phyloP scores from a whole-genome alignment of 2,797 vertebrate species.

The Phoxinus dragarum region DNA sequence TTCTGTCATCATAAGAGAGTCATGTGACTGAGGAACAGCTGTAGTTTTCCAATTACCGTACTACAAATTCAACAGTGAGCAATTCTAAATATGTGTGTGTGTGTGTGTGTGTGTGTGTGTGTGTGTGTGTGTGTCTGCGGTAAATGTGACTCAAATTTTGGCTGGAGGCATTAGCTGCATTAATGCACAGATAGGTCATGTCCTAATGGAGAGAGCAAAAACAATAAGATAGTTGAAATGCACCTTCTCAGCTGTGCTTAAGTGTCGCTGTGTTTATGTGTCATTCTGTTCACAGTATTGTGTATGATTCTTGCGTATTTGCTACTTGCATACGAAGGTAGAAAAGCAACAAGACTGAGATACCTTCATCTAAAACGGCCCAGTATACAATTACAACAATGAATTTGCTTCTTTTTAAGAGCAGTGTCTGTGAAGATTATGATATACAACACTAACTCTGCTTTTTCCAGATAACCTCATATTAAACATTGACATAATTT shows the following conservation, averaged over 20 bases:
- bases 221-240: conserved; percentile 52
- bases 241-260: not conserved
- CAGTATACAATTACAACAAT: too few relatives aligned
- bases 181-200: conserved; percentile 89
- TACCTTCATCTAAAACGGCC: too few relatives aligned
- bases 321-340: too few relatives aligned
- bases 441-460: too few relatives aligned
- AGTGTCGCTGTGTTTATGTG: too few relatives aligned
- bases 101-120: conserved; percentile 10
- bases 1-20: conserved; percentile 32
- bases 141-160: conserved; percentile 83
- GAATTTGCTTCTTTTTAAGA: too few relatives aligned
- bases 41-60: conserved; percentile 40
- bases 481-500: too few relatives aligned
- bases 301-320: too few relatives aligned
- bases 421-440: too few relatives aligned
- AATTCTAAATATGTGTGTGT: conserved; percentile 16
- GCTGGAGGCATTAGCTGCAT: conserved; percentile 85
- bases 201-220: conserved; percentile 74
- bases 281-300: too few relatives aligned
- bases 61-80: not conserved
- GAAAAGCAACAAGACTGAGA: too few relatives aligned
- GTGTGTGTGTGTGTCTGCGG: not conserved
- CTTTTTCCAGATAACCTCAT: too few relatives aligned
- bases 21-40: conserved; percentile 57